A percentile compares a stretch with the other conserved stretches of the same genome.
Evolutionary conservation across 2,797 vertebrate species (phyloP).

Genomic region (Karalla daura): DNA sequence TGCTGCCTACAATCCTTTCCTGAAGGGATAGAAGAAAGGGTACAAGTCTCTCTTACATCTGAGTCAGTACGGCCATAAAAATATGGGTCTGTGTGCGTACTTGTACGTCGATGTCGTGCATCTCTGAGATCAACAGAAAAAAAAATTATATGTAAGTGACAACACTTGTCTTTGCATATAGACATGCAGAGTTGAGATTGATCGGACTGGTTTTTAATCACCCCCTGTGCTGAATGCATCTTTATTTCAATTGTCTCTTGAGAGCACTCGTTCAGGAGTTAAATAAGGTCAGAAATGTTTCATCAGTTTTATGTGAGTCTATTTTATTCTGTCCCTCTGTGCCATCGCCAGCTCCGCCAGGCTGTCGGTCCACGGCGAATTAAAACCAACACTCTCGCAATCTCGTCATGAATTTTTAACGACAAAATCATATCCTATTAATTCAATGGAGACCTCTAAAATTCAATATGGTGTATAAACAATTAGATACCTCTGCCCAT

Average conservation of each 20-base stretch:
- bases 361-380: constrained; percentile 49
- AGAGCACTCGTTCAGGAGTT: constrained; percentile 56
- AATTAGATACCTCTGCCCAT: constrained; percentile 79
- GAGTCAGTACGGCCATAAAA: constrained; percentile 37
- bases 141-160: constrained; percentile 40
- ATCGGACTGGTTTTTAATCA: constrained; percentile 55
- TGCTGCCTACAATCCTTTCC: constrained; percentile 80
- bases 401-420: constrained; percentile 80
- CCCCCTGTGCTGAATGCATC: constrained; percentile 22
- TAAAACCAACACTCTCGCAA: constrained; percentile 74
- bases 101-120: constrained; percentile 8
- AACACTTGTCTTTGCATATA: constrained; percentile 29
- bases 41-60: constrained; percentile 69
- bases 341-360: constrained; percentile 2
- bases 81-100: constrained; percentile 18
- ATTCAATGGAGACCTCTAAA: constrained; percentile 79
- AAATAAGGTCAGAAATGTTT: constrained; percentile 59
- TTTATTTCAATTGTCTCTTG: constrained; percentile 42
- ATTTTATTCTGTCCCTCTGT: constrained; percentile 42
- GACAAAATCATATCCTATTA: constrained; percentile 75
- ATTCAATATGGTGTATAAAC: constrained; percentile 82
- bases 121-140: constrained; percentile 27
- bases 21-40: constrained; percentile 77
- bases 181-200: constrained; percentile 34
- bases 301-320: constrained; percentile 29